Conservation (phyloP, 2,797 vertebrate species). For the Phyllotis vaccarum region DNA sequence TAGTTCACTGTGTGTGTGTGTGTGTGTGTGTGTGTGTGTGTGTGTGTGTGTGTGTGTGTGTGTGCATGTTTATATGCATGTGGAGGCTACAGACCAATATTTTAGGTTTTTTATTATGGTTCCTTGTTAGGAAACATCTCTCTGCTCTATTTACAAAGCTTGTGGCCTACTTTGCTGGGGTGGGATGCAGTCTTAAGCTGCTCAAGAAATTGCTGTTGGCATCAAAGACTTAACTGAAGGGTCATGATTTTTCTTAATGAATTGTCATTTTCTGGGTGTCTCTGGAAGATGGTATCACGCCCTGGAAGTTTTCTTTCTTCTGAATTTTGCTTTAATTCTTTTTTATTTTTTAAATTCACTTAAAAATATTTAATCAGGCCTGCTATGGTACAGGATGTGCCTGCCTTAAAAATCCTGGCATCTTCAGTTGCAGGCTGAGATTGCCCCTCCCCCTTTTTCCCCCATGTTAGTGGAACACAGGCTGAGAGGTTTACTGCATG, state of each 20-base stretch:
- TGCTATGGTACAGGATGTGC: not conserved
- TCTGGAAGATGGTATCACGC: not conserved
- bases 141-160: conserved; percentile 87
- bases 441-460: not conserved
- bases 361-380: not conserved
- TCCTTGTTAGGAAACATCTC: conserved; percentile 81
- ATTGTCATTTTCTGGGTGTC: not conserved
- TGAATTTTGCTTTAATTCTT: conserved; percentile 28
- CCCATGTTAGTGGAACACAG: not conserved
- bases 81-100: no score
- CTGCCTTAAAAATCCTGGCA: no score
- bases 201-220: conserved; percentile 35
- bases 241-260: conserved; percentile 67
- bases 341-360: not conserved
- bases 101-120: conserved; percentile 81
- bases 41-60: no score
- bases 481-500: accelerated
- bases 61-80: no score
- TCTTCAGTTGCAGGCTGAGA: not conserved
- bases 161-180: conserved; percentile 79
- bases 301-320: not conserved
- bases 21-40: no score
- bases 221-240: conserved; percentile 67
- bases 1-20: conserved; percentile 68
- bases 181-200: conserved; percentile 77